Evolutionary conservation across 1,140 invertebrate genomes (phyloP).

Genomic region (Drosophila leontia): DNA sequence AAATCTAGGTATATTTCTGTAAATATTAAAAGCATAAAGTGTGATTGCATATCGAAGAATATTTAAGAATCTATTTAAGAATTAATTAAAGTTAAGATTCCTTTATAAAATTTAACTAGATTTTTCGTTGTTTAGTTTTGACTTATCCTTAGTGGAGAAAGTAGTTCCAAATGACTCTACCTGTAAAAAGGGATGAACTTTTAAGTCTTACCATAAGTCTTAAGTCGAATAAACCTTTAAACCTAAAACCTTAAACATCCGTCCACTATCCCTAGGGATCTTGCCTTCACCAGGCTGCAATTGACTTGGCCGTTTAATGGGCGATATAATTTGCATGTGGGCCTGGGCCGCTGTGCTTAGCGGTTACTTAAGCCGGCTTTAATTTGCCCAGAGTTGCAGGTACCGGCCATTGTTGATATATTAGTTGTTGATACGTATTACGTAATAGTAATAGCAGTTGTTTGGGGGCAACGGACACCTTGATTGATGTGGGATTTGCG

Average conservation of each 20-base stretch:
- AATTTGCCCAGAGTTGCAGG: constrained; percentile 43
- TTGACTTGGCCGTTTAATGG: constrained; percentile 57
- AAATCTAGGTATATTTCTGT: not conserved
- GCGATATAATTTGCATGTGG: constrained; percentile 55
- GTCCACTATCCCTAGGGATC: too few species aligned
- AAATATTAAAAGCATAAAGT: not conserved
- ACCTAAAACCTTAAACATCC: too few species aligned
- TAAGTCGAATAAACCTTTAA: too few species aligned
- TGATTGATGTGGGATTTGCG: constrained; percentile 81
- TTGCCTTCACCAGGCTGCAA: not conserved
- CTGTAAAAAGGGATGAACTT: too few species aligned
- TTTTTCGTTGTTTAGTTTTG: not conserved
- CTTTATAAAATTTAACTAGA: not conserved
- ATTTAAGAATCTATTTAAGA: not conserved
- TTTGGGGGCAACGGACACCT: constrained; percentile 46
- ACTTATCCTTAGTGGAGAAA: not conserved
- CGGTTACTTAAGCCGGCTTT: constrained; percentile 68
- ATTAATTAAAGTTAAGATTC: not conserved
- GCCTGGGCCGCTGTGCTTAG: constrained; percentile 56
- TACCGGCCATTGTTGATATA: constrained; percentile 21
- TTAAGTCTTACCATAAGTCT: too few species aligned
- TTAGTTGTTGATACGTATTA: constrained; percentile 33
- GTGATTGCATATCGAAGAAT: not conserved
- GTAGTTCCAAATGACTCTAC: not conserved
- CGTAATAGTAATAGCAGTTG: constrained; percentile 16